phyloP scores from a whole-genome alignment of 2,113 vertebrate genomes.

The Eidolon helvum region DNA sequence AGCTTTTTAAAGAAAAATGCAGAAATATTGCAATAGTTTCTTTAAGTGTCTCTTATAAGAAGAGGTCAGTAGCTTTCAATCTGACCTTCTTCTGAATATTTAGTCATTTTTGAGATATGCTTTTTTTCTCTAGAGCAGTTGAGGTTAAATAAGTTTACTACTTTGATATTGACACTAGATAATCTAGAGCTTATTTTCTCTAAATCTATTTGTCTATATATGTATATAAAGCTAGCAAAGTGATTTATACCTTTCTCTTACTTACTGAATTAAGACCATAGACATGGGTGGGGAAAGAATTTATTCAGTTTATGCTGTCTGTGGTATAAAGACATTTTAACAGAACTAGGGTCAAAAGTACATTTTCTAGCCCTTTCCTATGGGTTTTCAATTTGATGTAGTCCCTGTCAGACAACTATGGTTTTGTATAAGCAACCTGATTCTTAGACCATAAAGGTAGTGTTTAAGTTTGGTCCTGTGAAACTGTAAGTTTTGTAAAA shows the following conservation, averaged over 20 bases:
- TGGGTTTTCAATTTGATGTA: neutral
- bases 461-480: neutral
- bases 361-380: neutral
- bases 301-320: neutral
- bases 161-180: constrained; percentile 16
- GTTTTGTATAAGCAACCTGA: neutral
- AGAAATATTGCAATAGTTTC: neutral
- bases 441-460: neutral
- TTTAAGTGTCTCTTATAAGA: neutral
- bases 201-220: neutral
- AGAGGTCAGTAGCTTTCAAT: constrained; percentile 17
- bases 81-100: neutral
- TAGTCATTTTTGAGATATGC: constrained; percentile 1
- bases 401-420: neutral
- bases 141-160: neutral
- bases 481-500: neutral
- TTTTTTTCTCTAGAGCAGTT: neutral
- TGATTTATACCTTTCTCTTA: constrained; percentile 6
- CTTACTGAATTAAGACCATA: neutral
- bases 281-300: neutral
- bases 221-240: neutral
- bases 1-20: constrained; percentile 27
- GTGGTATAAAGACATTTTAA: neutral
- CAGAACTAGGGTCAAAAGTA: neutral
- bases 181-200: neutral